Evolutionary conservation across 2,113 vertebrate species (phyloP), one percentile per base, ranked within the genome.

Genomic region (Bothrops jararaca): DNA sequence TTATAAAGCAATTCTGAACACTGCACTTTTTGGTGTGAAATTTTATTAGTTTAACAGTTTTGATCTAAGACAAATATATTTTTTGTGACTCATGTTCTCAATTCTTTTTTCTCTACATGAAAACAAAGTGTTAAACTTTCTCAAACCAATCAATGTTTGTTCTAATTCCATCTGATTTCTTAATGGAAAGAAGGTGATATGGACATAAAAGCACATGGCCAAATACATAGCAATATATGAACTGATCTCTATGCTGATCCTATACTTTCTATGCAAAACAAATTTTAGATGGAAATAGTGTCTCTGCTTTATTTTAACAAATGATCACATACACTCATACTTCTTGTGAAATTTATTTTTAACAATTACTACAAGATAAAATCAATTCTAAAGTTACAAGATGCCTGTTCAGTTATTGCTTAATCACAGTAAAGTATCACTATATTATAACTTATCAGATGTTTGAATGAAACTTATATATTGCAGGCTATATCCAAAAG

Each of bases 81-180:
- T 98, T 98, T 98, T 97, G 96, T 97, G 96, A 96, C 95, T 96
- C 89, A 96, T 93, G 94, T 93, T 89, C 94, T 96, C 96, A 94
- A 56, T 97, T 96, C 91, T 93, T 10, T 80, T 91, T 87, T 57
- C 23, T 39, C 29, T 42, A 23, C 88, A 60, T 3, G 1, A 52
- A 34, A 90, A 45, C 64, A 92, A 57, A 85, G 87, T n/a, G 39
- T 85, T 74, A 34, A 87, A 13, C 39, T 42, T 90, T 5, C 93
- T 89, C 89, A 45, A 94, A 90, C 90, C 88, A 91, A 42, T 18
- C 15, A 91, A 95, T 26, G 29, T 69, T 69, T 69, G 0, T 69
- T 69, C 94, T 92, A 57, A 86, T 45, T 94, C 64, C 92, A 92
- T 90, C 54, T 89, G 15, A 42, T 88, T 93, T 39, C 85, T 96